Evolutionary conservation across 2,113 vertebrate species (phyloP), one percentile per base, ranked within the genome.

Genomic region (Atrichornis clamosus): DNA sequence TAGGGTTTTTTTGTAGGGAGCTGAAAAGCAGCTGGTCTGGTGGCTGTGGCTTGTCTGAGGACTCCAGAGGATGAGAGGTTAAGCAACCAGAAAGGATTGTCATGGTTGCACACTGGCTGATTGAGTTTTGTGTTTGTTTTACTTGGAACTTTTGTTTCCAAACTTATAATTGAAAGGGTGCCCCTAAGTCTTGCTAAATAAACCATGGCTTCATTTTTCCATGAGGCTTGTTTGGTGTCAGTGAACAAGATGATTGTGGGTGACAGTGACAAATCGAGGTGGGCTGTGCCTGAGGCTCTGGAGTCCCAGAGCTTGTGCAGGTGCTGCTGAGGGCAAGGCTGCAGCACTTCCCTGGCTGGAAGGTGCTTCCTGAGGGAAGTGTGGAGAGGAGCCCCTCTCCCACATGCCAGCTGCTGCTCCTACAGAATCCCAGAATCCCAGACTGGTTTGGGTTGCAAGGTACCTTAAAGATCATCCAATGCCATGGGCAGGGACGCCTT

Each of bases 251-350:
- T 15, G 74, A 68, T 60, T 47, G 92, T 22, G 46, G 81, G 65
- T 85, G 95, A 89, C 84, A 91, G 5, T 82, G 95, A 95, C 81
- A 94, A 82, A 91, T 72, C 11, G 84, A 84, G 65, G 16, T 44
- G 78, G 58, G 32, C 76, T 44, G 28, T 15, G 53, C 24, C 49
- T n/a, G 46, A 73, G 80, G 44, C 42, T 47, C 46, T 9, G 13
- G 37, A 79, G 76, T 3, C 83, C 62, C 20, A 72, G n/a, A 28
- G 83, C 2, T 2, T 26, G 35, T 14, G 47, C 50, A 35, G 74
- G 21, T 35, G 37, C 58, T 91, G 92, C 44, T 27, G 65, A 23
- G 37, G 67, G 7, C 58, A 27, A 26, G 62, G 28, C 47, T 44
- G 33, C 0, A 2, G 35, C 53, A 8, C 24, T 15, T 6, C 2